These are phyloP conservation scores for Eupithecia subumbrata DNA, from an alignment of 2,888 invertebrate genomes.

Conservation along the genomic window DNA sequence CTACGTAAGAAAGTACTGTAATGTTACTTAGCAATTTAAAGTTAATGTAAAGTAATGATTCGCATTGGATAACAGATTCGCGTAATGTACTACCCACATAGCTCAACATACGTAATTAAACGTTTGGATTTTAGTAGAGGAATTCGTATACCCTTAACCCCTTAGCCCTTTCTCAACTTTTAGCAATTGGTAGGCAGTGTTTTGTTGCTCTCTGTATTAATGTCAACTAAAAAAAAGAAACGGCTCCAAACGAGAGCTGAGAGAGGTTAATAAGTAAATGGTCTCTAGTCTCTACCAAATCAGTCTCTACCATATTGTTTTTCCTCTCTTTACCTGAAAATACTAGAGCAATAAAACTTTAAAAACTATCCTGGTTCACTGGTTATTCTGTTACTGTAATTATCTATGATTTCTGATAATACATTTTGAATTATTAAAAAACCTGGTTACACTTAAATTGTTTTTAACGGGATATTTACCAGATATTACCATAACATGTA, in stretches of 20 bases:
- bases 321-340: no score
- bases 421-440: no score
- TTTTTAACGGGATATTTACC: neutral
- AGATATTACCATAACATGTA: no score
- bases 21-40: slow-evolving; percentile 11
- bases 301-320: no score
- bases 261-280: neutral
- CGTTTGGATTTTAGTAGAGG: neutral
- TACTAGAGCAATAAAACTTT: no score
- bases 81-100: neutral
- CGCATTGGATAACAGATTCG: slow-evolving; percentile 5
- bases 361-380: no score
- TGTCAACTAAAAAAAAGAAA: no score
- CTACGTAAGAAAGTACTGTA: slow-evolving; percentile 6
- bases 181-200: neutral
- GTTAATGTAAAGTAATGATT: slow-evolving; percentile 1
- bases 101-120: neutral
- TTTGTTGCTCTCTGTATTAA: neutral
- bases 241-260: no score
- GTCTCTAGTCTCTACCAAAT: no score
- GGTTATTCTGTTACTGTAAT: no score
- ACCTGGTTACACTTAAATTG: no score
- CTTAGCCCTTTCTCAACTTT: neutral
- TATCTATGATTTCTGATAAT: no score
- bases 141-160: neutral